A percentile compares a stretch with the other conserved stretches of the same genome.
Evolutionary conservation across 2,888 invertebrate species (phyloP).

Genomic region (Eustalomyia histrio): DNA sequence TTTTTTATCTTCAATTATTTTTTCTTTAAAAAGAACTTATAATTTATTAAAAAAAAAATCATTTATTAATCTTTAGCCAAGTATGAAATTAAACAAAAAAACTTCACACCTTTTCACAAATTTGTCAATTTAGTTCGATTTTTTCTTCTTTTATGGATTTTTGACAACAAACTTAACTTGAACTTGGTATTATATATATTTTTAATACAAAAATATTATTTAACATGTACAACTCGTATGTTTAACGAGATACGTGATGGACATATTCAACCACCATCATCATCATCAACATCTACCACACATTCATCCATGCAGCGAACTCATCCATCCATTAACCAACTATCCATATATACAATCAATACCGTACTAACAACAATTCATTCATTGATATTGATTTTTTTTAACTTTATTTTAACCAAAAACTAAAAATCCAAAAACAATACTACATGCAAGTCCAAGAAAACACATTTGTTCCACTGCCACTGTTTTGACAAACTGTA

Average conservation of each 20-base stretch:
- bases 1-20: neutral
- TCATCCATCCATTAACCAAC: constrained; percentile 50
- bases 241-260: constrained; percentile 69
- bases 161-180: constrained; percentile 52
- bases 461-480: constrained; percentile 66
- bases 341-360: constrained; percentile 53
- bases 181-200: constrained; percentile 52
- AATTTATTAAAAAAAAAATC: neutral
- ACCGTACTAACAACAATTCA: constrained; percentile 59
- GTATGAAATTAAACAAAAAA: constrained; percentile 23
- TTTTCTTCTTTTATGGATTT: constrained; percentile 35
- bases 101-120: constrained; percentile 65
- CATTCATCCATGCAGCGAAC: constrained; percentile 48
- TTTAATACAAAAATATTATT: constrained; percentile 65
- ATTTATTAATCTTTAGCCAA: neutral
- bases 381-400: constrained; percentile 63
- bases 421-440: constrained; percentile 59
- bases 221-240: constrained; percentile 70
- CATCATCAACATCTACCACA: constrained; percentile 21
- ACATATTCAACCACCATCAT: constrained; percentile 64
- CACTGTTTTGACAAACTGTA: constrained; percentile 66
- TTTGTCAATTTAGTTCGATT: constrained; percentile 56
- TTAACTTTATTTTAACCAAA: constrained; percentile 38
- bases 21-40: neutral
- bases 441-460: constrained; percentile 44